phyloP scores from a whole-genome alignment of 1,140 invertebrate species.

The Polypedilum pembai region DNA sequence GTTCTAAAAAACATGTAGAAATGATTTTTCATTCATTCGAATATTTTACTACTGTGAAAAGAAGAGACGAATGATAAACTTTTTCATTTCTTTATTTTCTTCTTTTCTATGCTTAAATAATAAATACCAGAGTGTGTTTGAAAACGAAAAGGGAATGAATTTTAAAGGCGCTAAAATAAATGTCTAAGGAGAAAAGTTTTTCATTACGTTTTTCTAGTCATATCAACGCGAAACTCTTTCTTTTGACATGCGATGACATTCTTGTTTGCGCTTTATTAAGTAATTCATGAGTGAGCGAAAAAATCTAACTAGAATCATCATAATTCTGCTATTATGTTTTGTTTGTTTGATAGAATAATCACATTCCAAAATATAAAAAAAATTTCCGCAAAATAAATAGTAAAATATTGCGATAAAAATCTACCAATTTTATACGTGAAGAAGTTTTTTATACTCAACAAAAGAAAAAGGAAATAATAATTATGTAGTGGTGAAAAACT shows the following conservation, averaged over 20 bases:
- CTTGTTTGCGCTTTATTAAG: background rate
- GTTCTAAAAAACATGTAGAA: too few species aligned
- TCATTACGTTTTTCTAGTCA: constrained; percentile 3
- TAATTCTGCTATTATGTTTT: constrained; percentile 1
- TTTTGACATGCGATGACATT: constrained; percentile 17
- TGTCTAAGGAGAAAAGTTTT: background rate
- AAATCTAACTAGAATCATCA: background rate
- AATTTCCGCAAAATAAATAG: background rate
- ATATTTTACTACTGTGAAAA: too few species aligned
- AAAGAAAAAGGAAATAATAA: background rate
- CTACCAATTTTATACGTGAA: constrained; percentile 1
- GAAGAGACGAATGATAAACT: too few species aligned
- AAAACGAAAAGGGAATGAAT: background rate
- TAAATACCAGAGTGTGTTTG: too few species aligned
- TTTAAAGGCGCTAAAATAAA: constrained; percentile 10
- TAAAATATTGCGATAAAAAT: constrained; percentile 14
- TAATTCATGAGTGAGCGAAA: background rate
- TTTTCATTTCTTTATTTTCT: too few species aligned
- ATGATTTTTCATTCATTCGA: too few species aligned
- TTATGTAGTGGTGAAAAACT: background rate
- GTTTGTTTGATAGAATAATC: constrained; percentile 6
- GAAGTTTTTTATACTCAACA: background rate
- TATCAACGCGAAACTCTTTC: background rate
- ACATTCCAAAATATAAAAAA: background rate
- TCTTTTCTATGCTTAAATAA: too few species aligned